phyloP scores from a whole-genome alignment of 2,888 invertebrate genomes.

The Drosophila hamatofila region DNA sequence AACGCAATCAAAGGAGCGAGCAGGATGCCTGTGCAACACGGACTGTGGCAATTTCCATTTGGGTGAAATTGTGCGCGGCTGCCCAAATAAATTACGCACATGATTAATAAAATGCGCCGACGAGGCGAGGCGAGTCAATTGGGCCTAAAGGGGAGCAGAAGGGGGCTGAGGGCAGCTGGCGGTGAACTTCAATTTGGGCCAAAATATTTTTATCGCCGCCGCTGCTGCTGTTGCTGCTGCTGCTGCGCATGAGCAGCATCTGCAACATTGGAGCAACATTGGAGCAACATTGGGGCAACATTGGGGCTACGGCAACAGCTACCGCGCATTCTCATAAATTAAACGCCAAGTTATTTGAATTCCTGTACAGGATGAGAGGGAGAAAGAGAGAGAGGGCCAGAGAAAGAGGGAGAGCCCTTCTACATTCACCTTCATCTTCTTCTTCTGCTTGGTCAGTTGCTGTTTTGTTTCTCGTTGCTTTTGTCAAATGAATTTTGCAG shows the following conservation, averaged over 20 bases:
- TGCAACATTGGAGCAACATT: constrained; percentile 34
- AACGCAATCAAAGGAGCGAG: constrained; percentile 16
- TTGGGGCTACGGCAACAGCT: constrained; percentile 43
- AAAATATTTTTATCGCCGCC: constrained; percentile 75
- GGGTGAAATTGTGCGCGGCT: constrained; percentile 75
- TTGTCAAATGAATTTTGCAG: constrained; percentile 82
- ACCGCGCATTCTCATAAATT: constrained; percentile 83
- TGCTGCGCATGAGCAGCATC: constrained; percentile 53
- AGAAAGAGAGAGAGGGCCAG: neutral
- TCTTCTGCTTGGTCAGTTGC: constrained; percentile 19
- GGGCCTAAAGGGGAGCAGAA: neutral
- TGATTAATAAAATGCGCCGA: constrained; percentile 78
- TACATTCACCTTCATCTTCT: constrained; percentile 2
- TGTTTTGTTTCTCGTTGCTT: constrained; percentile 61
- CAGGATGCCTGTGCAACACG: constrained; percentile 16
- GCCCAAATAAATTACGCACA: constrained; percentile 81
- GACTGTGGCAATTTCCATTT: constrained; percentile 70
- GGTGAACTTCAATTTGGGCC: constrained; percentile 73
- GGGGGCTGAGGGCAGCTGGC: neutral
- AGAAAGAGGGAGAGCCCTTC: constrained; percentile 6
- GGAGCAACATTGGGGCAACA: constrained; percentile 18
- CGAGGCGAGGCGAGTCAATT: constrained; percentile 15
- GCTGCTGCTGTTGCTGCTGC: neutral
- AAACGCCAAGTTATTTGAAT: constrained; percentile 84
- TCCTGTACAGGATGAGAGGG: constrained; percentile 51